These are phyloP conservation scores for Aphodius sticticus DNA, from an alignment of 2,888 invertebrate species.

Conservation along the genomic window DNA sequence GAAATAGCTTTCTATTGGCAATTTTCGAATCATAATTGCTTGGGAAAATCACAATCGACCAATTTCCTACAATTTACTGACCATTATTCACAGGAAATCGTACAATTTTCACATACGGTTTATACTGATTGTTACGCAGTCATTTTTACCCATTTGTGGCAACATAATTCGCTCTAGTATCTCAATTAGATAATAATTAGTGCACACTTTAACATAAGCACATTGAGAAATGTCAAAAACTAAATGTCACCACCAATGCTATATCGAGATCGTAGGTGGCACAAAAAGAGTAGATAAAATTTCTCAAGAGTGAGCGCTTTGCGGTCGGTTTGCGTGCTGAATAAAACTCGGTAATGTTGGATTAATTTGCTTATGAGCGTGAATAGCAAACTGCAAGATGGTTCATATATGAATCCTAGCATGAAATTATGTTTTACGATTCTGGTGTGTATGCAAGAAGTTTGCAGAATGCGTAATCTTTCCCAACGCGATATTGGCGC, in stretches of 20 bases:
- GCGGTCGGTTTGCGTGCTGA: background rate
- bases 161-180: background rate
- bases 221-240: too few species aligned
- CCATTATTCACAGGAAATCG: background rate
- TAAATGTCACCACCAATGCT: background rate
- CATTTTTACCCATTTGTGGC: background rate
- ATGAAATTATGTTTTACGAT: constrained; percentile 4
- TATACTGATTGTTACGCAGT: background rate
- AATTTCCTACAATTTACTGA: background rate
- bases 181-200: background rate
- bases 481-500: background rate
- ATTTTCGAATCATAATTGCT: background rate
- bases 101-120: background rate
- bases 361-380: background rate
- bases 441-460: background rate
- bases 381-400: background rate
- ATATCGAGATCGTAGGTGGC: background rate
- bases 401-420: background rate
- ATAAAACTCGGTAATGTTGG: background rate
- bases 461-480: background rate
- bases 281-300: background rate
- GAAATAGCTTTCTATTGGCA: background rate
- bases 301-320: background rate
- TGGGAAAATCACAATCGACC: background rate
- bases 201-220: too few species aligned